These are phyloP conservation scores for Lissonota sp. DNA, from an alignment of 2,888 invertebrate genomes.

Conservation along the genomic window DNA sequence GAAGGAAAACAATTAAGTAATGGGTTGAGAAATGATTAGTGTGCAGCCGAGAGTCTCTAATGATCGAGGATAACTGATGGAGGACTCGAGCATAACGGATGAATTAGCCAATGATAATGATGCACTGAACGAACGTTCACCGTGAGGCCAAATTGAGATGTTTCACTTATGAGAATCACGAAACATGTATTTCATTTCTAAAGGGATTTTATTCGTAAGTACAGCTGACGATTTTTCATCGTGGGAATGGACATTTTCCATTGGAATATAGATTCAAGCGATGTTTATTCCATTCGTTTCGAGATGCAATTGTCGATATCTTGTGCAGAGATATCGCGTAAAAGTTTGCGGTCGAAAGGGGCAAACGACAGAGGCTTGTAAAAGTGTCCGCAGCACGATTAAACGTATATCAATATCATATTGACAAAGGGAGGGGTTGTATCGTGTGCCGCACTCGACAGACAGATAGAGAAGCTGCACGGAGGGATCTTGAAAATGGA, in stretches of 20 bases:
- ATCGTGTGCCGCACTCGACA: too few relatives aligned
- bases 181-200: too few relatives aligned
- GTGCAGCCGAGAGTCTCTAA: neutral
- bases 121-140: neutral
- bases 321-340: neutral
- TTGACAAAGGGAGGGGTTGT: too few relatives aligned
- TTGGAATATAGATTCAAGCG: too few relatives aligned
- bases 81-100: neutral
- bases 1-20: constrained; percentile 49
- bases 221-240: too few relatives aligned
- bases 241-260: too few relatives aligned
- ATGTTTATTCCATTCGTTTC: too few relatives aligned
- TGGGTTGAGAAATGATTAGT: constrained; percentile 22
- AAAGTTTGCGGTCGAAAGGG: neutral
- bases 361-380: neutral
- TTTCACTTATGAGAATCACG: too few relatives aligned
- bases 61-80: constrained; percentile 30
- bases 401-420: neutral
- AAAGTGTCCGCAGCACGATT: neutral
- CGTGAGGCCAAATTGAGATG: neutral
- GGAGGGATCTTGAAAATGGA: constrained; percentile 12
- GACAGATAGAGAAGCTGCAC: constrained; percentile 3
- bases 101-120: neutral
- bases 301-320: too few relatives aligned
- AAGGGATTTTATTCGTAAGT: too few relatives aligned